Percentiles rank a stretch among this genome's conserved stretches.
These are phyloP conservation scores for Mallotus villosus DNA, from an alignment of 2,797 vertebrate species.

Conservation along the genomic window DNA sequence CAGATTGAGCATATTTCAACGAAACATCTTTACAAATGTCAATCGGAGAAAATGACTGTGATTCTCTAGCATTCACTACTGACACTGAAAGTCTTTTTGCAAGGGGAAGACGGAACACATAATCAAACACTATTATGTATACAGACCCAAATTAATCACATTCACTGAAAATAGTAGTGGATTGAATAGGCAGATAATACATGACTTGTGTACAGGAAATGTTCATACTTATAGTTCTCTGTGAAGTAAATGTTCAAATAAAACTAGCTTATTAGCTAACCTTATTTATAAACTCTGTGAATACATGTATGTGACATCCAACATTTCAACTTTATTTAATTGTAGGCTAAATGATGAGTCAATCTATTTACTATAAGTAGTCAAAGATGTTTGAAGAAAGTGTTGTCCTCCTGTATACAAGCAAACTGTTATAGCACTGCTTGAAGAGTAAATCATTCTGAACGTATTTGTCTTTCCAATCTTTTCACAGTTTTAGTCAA, in stretches of 20 bases:
- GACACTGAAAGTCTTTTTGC: no score
- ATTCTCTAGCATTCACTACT: no score
- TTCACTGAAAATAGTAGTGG: no score
- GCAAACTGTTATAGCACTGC: not conserved
- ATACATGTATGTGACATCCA: not conserved
- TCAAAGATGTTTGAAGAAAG: not conserved
- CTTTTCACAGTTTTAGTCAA: no score
- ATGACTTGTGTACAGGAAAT: not conserved
- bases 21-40: no score
- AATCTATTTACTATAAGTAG: not conserved
- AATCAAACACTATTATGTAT: no score
- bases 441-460: not conserved
- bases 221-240: no score
- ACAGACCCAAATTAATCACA: no score
- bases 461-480: not conserved
- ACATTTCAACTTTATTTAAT: not conserved
- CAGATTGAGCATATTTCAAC: no score
- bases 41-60: no score
- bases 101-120: no score
- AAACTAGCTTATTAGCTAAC: not conserved
- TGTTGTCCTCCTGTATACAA: not conserved
- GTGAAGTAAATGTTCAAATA: no score
- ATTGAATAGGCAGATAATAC: not conserved
- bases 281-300: not conserved
- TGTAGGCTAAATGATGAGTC: constrained; percentile 1